Conservation (phyloP, 2,113 vertebrate genomes). For the Pterocles burchelli region DNA sequence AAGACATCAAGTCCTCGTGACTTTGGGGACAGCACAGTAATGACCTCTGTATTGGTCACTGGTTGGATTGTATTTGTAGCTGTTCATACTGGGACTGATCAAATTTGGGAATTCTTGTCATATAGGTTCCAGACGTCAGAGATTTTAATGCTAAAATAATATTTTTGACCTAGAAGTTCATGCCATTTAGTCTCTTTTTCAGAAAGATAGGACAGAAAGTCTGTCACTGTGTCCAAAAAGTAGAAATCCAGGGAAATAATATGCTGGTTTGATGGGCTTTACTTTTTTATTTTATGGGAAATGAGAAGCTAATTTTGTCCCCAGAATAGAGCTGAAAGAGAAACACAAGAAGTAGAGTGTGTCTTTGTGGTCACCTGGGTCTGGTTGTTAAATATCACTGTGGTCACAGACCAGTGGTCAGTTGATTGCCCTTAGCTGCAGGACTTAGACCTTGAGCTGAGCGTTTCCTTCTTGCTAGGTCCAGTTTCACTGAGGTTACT, state of each 20-base stretch:
- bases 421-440: not conserved
- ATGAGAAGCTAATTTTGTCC: not conserved
- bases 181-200: not conserved
- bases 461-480: not conserved
- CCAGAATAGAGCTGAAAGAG: not conserved
- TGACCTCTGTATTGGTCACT: not conserved
- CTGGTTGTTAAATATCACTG: not conserved
- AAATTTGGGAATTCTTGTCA: not conserved
- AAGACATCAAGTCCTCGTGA: not conserved
- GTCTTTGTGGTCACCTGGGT: not conserved
- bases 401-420: not conserved
- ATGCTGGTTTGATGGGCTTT: not conserved
- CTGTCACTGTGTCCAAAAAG: not conserved
- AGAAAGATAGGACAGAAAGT: not conserved
- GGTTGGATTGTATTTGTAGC: not conserved
- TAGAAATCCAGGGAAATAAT: not conserved
- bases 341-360: not conserved
- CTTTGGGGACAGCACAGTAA: not conserved
- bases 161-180: not conserved
- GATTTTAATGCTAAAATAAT: not conserved
- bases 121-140: not conserved
- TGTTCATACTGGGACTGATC: not conserved
- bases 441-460: not conserved
- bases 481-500: not conserved
- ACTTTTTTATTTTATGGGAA: not conserved